Percentiles rank a stretch among this genome's conserved stretches.
Conservation (phyloP, 2,888 invertebrate genomes). For the Masnerella sp. region DNA sequence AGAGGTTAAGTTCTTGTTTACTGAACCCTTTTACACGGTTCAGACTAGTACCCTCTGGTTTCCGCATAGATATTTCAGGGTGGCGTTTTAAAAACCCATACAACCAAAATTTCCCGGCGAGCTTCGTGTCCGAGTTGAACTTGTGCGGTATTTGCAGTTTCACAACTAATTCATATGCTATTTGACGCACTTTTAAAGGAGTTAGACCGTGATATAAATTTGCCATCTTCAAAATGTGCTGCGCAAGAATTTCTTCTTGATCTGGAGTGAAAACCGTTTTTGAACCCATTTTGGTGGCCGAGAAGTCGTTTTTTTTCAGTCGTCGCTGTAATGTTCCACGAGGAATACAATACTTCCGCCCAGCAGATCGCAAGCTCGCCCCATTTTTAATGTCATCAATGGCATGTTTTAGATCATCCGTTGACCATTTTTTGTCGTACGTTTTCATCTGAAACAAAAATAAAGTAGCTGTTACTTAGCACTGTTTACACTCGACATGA, state of each 20-base stretch:
- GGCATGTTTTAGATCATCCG: neutral
- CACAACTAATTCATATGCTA: slow-evolving; percentile 64
- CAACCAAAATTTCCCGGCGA: slow-evolving; percentile 58
- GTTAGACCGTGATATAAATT: slow-evolving; percentile 64
- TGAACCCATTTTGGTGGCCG: slow-evolving; percentile 38
- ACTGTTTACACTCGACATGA: no score
- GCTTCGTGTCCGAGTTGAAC: slow-evolving; percentile 61
- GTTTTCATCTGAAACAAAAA: no score
- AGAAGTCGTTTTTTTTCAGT: slow-evolving; percentile 41
- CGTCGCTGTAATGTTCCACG: slow-evolving; percentile 59
- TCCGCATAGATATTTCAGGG: slow-evolving; percentile 47
- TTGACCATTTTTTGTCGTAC: neutral
- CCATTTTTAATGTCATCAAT: slow-evolving; percentile 1
- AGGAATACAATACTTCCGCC: slow-evolving; percentile 55
- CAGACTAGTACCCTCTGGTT: slow-evolving; percentile 67
- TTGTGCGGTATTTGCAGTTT: slow-evolving; percentile 58
- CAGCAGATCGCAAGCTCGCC: slow-evolving; percentile 19
- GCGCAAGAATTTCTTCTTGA: slow-evolving; percentile 60
- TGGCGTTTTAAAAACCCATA: slow-evolving; percentile 63
- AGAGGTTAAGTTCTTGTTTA: slow-evolving; percentile 68
- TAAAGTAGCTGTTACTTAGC: no score
- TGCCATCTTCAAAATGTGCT: slow-evolving; percentile 58
- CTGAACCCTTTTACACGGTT: slow-evolving; percentile 67
- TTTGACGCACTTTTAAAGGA: slow-evolving; percentile 58
- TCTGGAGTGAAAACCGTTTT: slow-evolving; percentile 60